These are phyloP conservation scores for Ylistrum balloti DNA, from an alignment of 1,140 invertebrate genomes.

Conservation along the genomic window DNA sequence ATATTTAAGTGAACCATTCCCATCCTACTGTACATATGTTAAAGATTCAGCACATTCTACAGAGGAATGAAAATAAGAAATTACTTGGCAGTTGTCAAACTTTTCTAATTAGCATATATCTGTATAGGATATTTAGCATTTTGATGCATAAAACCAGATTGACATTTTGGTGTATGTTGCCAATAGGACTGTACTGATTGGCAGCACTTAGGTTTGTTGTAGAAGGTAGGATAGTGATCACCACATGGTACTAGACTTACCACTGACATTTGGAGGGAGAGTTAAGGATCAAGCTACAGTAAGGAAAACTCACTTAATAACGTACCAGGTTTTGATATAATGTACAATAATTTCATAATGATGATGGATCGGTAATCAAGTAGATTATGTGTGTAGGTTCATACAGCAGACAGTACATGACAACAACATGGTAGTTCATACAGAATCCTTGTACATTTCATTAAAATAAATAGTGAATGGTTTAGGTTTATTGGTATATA, in stretches of 20 bases:
- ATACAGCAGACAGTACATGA: too few relatives aligned
- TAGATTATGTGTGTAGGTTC: too few relatives aligned
- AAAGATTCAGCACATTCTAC: too few relatives aligned
- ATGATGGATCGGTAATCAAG: background rate
- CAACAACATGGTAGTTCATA: too few relatives aligned
- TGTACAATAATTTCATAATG: slow-evolving; percentile 25
- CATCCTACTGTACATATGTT: too few relatives aligned
- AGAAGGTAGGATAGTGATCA: background rate
- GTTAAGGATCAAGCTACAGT: background rate
- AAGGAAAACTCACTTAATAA: background rate
- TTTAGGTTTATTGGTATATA: too few relatives aligned
- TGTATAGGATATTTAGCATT: background rate
- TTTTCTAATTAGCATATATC: background rate
- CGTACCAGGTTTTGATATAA: background rate
- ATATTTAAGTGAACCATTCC: too few relatives aligned
- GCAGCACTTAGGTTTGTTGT: background rate
- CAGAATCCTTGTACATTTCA: too few relatives aligned
- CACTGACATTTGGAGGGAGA: background rate
- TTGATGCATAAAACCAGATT: background rate
- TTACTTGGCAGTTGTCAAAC: background rate
- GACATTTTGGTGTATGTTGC: background rate
- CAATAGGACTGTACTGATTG: background rate
- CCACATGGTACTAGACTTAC: background rate
- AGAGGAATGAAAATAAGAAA: too few relatives aligned
- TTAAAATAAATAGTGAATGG: too few relatives aligned